Conservation (phyloP, 2,797 vertebrate species). For the Cercopithecus diana region DNA sequence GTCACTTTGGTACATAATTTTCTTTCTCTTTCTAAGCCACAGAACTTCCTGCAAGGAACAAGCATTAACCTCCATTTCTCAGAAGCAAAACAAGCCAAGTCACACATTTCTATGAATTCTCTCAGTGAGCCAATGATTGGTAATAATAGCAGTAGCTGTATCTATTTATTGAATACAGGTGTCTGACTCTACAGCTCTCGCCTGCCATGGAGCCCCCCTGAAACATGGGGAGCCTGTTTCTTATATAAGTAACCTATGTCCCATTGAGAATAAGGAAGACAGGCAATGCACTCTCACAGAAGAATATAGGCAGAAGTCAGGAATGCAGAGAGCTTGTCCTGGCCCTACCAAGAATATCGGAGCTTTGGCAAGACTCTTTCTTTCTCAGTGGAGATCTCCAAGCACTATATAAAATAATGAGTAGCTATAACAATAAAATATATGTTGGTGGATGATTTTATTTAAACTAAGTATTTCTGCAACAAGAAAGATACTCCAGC, state of each 20-base stretch:
- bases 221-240: neutral
- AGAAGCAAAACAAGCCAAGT: slow-evolving; percentile 50
- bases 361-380: neutral
- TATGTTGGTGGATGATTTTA: neutral
- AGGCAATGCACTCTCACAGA: fast-evolving
- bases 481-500: neutral
- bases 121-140: neutral
- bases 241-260: fast-evolving
- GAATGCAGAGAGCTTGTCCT: neutral
- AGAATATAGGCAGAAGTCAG: neutral
- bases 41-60: slow-evolving; percentile 54
- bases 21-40: slow-evolving; percentile 49
- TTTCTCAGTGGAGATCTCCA: neutral
- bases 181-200: neutral
- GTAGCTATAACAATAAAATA: neutral
- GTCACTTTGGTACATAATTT: slow-evolving; percentile 52
- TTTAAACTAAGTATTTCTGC: neutral
- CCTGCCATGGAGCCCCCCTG: fast-evolving
- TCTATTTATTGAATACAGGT: neutral
- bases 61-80: slow-evolving; percentile 56
- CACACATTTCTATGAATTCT: slow-evolving; percentile 49
- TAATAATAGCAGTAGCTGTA: neutral
- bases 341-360: fast-evolving
- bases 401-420: neutral
- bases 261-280: fast-evolving